Base-by-base conservation (phyloP, 30 jellyfish, hydroid and myxozoan species). In the Euphysa ruthae region DNA sequence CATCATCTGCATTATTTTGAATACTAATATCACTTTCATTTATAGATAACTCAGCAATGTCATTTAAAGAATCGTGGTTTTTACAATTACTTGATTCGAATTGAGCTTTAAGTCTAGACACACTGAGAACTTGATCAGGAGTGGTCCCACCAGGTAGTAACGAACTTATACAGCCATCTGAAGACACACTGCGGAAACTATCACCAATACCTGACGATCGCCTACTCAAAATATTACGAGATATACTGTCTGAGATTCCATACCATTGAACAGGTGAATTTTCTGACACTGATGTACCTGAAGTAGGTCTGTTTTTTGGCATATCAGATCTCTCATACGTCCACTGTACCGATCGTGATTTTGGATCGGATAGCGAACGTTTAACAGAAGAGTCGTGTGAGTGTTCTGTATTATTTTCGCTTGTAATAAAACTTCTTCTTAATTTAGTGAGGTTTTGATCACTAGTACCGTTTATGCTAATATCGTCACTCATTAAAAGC, bases 131-230 rank as follows among this genome's bases (percentile, higher is more conserved):
- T 38, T 38, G 52, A 10, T 26, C 74, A 10, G 74, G 2, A 19
- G 31, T 18, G 20, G 28, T 61, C 7, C 22, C n/a, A 0, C 24
- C 24, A 14, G 70, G 25, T n/a, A n/a, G n/a, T n/a, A n/a, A n/a
- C 15, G 46, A 22, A 16, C 27, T 43, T 15, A 26, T 28, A 25
- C 58, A 56, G 20, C 54, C 25, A 30, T 68, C 80, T 14, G 80
- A 68, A 28, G 22, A 43, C 7, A 43, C 50, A 27, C 80, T 68
- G 23, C 80, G 80, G 32, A 68, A 68, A 52, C 80, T 68, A 50
- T 63, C 77, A 3, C 77, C 77, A 6, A 63, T 30, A 13, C 80
- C 69, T 6, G 80, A 68, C 7, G 80, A 68, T 24, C 80, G 80
- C 13, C 77, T 32, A 31, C 77, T 38, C 49, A 18, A 56, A 26